These are phyloP conservation scores for Puffinus mauretanicus DNA, from an alignment of 2,113 vertebrate genomes.

Conservation along the genomic window DNA sequence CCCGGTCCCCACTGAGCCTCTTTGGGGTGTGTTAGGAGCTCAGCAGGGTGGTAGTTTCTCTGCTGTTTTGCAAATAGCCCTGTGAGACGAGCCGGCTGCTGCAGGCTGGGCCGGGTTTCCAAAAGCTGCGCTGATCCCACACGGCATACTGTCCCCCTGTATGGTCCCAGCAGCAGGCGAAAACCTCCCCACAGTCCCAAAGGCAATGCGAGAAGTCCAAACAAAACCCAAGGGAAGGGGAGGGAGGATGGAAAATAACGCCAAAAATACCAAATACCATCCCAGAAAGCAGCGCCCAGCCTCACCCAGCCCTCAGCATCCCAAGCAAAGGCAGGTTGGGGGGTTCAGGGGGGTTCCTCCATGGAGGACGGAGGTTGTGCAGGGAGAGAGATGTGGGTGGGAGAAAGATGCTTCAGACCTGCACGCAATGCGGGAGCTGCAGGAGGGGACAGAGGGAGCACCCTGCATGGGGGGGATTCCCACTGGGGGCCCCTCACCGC, in stretches of 20 bases:
- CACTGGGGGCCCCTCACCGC: not conserved
- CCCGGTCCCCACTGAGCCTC: not conserved
- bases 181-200: not conserved
- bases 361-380: not conserved
- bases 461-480: not conserved
- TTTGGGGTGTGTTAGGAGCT: not conserved
- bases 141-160: accelerated
- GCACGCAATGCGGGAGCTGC: accelerated
- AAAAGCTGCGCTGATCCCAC: not conserved
- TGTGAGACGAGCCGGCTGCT: not conserved
- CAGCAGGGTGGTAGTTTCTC: not conserved
- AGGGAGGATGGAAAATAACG: not conserved
- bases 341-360: not conserved
- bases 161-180: not conserved
- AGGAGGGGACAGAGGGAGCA: not conserved
- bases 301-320: not conserved
- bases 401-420: not conserved
- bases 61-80: not conserved
- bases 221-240: not conserved
- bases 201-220: not conserved
- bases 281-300: not conserved
- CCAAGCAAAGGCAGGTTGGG: accelerated
- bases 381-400: not conserved
- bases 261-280: not conserved
- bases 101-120: not conserved